Percentiles rank a stretch among this genome's conserved stretches.
These are phyloP conservation scores for Pseudochromis fuscus DNA, from an alignment of 2,797 vertebrate genomes.

Conservation along the genomic window DNA sequence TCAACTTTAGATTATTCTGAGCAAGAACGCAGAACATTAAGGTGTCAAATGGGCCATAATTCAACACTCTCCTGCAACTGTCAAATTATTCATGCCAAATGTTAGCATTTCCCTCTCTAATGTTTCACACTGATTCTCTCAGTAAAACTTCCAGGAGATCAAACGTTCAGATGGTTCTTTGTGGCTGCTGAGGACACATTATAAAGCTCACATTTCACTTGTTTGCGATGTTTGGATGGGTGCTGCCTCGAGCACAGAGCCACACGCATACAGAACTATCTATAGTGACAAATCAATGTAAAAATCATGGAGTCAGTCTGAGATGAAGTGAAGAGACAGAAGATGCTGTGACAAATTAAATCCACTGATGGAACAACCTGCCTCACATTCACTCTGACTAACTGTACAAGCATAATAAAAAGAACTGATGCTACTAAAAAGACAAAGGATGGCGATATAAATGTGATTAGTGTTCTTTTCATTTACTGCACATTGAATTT, in stretches of 20 bases:
- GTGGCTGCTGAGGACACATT: not conserved
- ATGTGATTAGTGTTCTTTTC: not conserved
- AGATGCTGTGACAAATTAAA: not conserved
- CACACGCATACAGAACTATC: not conserved
- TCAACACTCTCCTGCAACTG: conserved; percentile 65
- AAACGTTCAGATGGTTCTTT: conserved; percentile 15
- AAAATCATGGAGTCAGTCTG: not conserved
- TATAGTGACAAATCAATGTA: not conserved
- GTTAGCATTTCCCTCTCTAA: conserved; percentile 53
- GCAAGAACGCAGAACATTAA: conserved; percentile 64
- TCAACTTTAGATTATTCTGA: conserved; percentile 53
- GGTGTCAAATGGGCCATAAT: conserved; percentile 74
- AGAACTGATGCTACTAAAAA: not conserved
- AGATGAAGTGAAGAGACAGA: not conserved
- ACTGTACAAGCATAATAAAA: not conserved
- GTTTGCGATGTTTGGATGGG: no score
- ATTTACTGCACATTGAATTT: no score
- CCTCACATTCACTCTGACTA: no score
- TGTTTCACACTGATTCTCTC: conserved; percentile 36
- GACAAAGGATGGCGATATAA: not conserved
- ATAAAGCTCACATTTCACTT: not conserved
- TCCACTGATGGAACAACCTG: no score
- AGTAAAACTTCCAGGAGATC: conserved; percentile 34
- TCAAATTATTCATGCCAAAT: conserved; percentile 73
- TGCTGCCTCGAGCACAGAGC: not conserved